Evolutionary conservation across 2,797 vertebrate species (phyloP).

Genomic region (Diplodus sargus): DNA sequence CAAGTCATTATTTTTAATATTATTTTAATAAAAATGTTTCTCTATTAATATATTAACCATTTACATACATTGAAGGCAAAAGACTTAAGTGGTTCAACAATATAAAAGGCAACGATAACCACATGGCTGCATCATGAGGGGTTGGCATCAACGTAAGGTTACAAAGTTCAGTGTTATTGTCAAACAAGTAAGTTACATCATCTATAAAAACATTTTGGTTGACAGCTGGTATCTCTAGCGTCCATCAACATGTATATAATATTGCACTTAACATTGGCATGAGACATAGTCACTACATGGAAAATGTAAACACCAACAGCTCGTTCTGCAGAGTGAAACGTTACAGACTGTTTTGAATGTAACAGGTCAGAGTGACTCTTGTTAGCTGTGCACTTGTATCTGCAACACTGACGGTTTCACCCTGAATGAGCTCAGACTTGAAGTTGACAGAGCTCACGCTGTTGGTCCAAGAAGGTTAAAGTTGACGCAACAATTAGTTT

Average conservation of each 20-base stretch:
- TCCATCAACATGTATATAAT: slow-evolving; percentile 68
- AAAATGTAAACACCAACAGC: slow-evolving; percentile 64
- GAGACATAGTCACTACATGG: slow-evolving; percentile 30
- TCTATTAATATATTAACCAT: slow-evolving; percentile 76
- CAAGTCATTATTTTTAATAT: neutral
- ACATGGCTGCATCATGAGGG: slow-evolving; percentile 53
- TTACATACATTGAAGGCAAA: slow-evolving; percentile 69
- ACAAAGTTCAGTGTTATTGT: slow-evolving; percentile 58
- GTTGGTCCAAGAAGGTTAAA: slow-evolving; percentile 22
- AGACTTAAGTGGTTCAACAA: slow-evolving; percentile 53
- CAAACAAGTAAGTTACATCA: slow-evolving; percentile 58
- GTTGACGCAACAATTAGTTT: slow-evolving; percentile 6
- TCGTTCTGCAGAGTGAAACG: slow-evolving; percentile 42
- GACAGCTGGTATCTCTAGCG: slow-evolving; percentile 63
- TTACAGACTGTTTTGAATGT: slow-evolving; percentile 17
- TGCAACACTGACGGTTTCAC: slow-evolving; percentile 25
- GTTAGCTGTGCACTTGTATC: slow-evolving; percentile 3
- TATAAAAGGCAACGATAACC: slow-evolving; percentile 70
- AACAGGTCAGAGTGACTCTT: neutral
- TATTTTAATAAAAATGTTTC: slow-evolving; percentile 72
- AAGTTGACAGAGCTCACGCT: slow-evolving; percentile 15
- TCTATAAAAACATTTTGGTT: slow-evolving; percentile 75
- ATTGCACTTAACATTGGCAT: slow-evolving; percentile 79
- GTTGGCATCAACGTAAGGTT: slow-evolving; percentile 64
- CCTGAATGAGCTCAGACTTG: slow-evolving; percentile 14